Percentiles rank a stretch among this genome's conserved stretches.
These are phyloP conservation scores for Dicroscelio sp. DNA, from an alignment of 2,888 invertebrate species.

Conservation along the genomic window DNA sequence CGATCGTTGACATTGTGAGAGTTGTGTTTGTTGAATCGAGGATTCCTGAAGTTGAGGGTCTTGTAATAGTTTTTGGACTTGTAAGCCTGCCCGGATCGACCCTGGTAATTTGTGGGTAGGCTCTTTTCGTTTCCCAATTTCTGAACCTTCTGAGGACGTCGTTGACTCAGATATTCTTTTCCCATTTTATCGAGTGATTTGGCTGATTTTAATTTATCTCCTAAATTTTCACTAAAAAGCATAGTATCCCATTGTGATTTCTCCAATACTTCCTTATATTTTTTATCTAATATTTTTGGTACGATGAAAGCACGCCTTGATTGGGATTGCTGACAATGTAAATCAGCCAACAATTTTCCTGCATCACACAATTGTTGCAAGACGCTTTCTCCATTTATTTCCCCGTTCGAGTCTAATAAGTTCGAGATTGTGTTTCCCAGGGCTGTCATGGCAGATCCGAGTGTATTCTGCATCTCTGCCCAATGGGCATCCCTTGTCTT, in stretches of 20 bases:
- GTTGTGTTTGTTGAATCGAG: neutral
- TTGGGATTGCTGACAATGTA: constrained; percentile 23
- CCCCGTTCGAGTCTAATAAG: neutral
- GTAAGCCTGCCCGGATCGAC: constrained; percentile 35
- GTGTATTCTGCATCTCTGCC: neutral
- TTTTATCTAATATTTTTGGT: constrained; percentile 21
- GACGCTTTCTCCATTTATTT: neutral
- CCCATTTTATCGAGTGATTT: constrained; percentile 17
- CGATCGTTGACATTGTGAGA: neutral
- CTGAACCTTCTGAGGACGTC: neutral
- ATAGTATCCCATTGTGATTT: constrained; percentile 16
- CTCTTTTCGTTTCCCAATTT: constrained; percentile 52
- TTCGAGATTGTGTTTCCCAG: constrained; percentile 16
- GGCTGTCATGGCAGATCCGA: constrained; percentile 30
- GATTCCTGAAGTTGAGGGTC: constrained; percentile 11
- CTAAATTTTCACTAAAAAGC: constrained; percentile 27
- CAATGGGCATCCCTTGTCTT: constrained; percentile 32
- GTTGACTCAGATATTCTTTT: constrained; percentile 12
- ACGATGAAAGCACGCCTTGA: constrained; percentile 39
- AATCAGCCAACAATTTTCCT: constrained; percentile 28
- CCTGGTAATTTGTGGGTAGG: constrained; percentile 40
- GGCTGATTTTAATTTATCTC: constrained; percentile 27
- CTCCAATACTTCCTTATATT: constrained; percentile 11
- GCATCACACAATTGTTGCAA: constrained; percentile 25
- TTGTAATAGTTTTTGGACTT: neutral